phyloP scores from a whole-genome alignment of 2,888 invertebrate genomes.

The Mamestra brassicae region DNA sequence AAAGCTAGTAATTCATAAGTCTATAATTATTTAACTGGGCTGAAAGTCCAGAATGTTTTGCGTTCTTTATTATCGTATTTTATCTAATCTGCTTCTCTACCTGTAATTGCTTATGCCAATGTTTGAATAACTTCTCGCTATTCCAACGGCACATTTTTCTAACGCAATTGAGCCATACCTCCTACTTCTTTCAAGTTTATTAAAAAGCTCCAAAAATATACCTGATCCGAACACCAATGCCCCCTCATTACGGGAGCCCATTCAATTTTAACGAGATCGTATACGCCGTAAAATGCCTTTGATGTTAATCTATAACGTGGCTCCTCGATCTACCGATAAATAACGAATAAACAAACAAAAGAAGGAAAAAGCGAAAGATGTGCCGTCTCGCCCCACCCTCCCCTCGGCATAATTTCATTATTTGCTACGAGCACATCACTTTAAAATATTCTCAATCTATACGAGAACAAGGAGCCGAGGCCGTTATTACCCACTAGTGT shows the following conservation, averaged over 20 bases:
- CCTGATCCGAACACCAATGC: slow-evolving; percentile 69
- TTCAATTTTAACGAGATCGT: slow-evolving; percentile 83
- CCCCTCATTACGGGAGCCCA: slow-evolving; percentile 73
- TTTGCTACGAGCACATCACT: slow-evolving; percentile 78
- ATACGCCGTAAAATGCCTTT: slow-evolving; percentile 78
- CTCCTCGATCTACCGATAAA: slow-evolving; percentile 85
- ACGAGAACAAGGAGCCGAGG: slow-evolving; percentile 59
- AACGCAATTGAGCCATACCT: slow-evolving; percentile 47
- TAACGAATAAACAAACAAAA: slow-evolving; percentile 86
- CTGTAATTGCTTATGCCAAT: background rate
- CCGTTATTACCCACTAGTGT: slow-evolving; percentile 62
- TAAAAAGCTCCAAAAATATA: slow-evolving; percentile 58
- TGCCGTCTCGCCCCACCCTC: slow-evolving; percentile 61
- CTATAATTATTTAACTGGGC: background rate
- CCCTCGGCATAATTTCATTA: slow-evolving; percentile 83
- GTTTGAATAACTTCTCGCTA: slow-evolving; percentile 9
- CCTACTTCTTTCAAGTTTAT: slow-evolving; percentile 59
- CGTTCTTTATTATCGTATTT: background rate
- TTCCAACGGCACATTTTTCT: slow-evolving; percentile 8
- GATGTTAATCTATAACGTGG: slow-evolving; percentile 85
- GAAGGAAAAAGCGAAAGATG: slow-evolving; percentile 75
- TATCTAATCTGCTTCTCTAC: background rate
- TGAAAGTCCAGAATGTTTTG: background rate
- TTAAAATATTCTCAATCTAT: slow-evolving; percentile 79
- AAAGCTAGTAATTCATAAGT: too few species aligned